Conservation (phyloP, 2,113 vertebrate species). For the Pseudonaja textilis region DNA sequence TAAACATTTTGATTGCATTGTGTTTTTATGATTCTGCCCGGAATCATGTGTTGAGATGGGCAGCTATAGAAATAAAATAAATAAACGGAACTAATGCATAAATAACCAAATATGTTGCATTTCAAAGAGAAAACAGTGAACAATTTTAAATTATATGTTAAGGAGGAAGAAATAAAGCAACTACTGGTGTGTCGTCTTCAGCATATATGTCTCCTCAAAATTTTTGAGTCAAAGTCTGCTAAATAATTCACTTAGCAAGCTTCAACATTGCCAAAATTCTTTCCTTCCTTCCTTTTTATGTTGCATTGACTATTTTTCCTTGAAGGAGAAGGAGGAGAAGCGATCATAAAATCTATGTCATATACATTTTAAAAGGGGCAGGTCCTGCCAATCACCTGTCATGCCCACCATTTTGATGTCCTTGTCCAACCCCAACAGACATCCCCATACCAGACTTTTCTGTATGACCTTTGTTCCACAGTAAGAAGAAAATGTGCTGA, state of each 20-base stretch:
- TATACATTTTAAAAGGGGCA: not conserved
- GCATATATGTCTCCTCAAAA: not conserved
- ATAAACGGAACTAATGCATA: no score
- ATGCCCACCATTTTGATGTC: not conserved
- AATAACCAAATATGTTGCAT: no score
- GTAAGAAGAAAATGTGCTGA: not conserved
- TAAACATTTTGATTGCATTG: no score
- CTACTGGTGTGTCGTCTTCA: not conserved
- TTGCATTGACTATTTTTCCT: not conserved
- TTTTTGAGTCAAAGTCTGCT: not conserved
- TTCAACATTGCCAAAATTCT: not conserved
- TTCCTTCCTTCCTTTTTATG: not conserved
- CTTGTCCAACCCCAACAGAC: not conserved
- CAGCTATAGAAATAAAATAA: no score
- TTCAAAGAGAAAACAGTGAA: not conserved
- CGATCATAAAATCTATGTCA: not conserved
- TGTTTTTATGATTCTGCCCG: no score
- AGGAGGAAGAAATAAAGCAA: not conserved
- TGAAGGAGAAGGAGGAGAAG: not conserved
- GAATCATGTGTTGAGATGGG: no score
- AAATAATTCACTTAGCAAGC: not conserved
- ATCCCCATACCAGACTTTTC: not conserved
- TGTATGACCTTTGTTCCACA: not conserved
- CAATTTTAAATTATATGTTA: not conserved
- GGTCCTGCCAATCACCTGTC: not conserved